A percentile compares a stretch with the other conserved stretches of the same genome.
Evolutionary conservation across 2,113 vertebrate species (phyloP).

Genomic region (Xenopus laevis): DNA sequence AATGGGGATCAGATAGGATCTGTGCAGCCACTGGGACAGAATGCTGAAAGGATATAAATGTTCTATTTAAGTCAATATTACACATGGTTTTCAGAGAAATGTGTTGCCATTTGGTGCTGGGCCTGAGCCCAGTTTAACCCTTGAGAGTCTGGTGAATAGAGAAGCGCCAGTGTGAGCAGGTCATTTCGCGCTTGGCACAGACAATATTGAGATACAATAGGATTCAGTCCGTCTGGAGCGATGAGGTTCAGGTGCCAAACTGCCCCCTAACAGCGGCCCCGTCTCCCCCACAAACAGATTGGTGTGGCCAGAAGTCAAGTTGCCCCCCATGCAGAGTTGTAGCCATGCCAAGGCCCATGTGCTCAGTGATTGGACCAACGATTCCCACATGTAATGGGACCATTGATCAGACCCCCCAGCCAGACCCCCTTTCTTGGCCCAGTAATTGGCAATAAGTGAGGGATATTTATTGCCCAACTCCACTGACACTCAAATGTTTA

Average conservation of each 20-base stretch:
- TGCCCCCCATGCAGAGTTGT: background rate
- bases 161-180: too few relatives aligned
- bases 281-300: background rate
- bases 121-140: too few relatives aligned
- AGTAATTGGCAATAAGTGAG: slow-evolving; percentile 8
- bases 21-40: too few relatives aligned
- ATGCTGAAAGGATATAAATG: too few relatives aligned
- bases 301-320: background rate
- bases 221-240: background rate
- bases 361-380: background rate
- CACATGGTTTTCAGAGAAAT: too few relatives aligned
- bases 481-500: slow-evolving; percentile 15
- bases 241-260: background rate
- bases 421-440: background rate
- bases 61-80: too few relatives aligned
- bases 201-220: too few relatives aligned
- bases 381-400: background rate
- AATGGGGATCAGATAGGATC: too few relatives aligned
- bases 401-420: background rate
- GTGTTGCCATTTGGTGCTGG: too few relatives aligned
- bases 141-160: too few relatives aligned
- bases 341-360: slow-evolving; percentile 9
- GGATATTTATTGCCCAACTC: slow-evolving; percentile 22
- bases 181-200: too few relatives aligned
- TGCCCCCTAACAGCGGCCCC: background rate